A percentile compares a stretch with the other conserved stretches of the same genome.
Evolutionary conservation across 2,113 vertebrate species (phyloP).

Genomic region (Alexandromys fortis): DNA sequence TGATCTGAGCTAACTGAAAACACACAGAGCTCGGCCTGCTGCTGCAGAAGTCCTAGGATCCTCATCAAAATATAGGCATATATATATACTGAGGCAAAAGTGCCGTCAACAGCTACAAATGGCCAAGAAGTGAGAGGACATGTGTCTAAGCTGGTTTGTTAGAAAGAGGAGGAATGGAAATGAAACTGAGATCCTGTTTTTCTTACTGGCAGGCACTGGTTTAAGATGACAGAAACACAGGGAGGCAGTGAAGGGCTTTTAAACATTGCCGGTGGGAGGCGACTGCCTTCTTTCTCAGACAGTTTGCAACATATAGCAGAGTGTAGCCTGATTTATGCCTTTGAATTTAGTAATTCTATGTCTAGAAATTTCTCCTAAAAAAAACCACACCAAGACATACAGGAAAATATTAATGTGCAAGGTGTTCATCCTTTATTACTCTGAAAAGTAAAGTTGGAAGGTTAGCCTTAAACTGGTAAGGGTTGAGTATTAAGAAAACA

Average conservation of each 20-base stretch:
- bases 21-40: neutral
- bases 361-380: neutral
- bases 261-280: neutral
- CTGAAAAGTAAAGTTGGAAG: neutral
- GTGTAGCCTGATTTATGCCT: neutral
- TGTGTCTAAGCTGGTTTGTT: neutral
- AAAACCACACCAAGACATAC: conserved; percentile 19
- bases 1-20: conserved; percentile 18
- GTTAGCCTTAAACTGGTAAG: neutral
- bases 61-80: neutral
- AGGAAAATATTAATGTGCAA: neutral
- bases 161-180: conserved; percentile 56
- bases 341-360: neutral
- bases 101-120: neutral
- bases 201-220: neutral
- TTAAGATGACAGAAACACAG: neutral
- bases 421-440: neutral
- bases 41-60: neutral
- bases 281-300: neutral
- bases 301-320: neutral
- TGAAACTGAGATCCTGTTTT: neutral
- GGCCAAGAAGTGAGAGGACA: neutral
- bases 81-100: neutral
- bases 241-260: neutral
- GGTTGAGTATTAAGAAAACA: neutral